A percentile compares a stretch with the other conserved stretches of the same genome.
Conservation (phyloP, 2,113 vertebrate species). For the Saccopteryx leptura region DNA sequence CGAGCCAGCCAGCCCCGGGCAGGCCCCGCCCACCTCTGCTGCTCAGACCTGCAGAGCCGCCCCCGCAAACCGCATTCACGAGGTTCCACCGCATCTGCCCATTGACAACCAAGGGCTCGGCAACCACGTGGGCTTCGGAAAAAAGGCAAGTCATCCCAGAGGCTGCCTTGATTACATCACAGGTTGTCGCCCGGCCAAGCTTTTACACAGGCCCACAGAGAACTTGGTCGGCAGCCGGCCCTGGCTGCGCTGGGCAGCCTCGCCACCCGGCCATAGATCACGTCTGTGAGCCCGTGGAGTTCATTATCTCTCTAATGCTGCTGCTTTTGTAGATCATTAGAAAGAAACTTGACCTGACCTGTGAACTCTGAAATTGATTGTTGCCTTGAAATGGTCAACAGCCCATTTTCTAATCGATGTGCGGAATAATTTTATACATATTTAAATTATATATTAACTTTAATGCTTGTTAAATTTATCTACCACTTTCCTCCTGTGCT, state of each 20-base stretch:
- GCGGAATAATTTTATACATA: conserved; percentile 92
- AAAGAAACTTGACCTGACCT: conserved; percentile 93
- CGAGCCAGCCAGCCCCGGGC: conserved; percentile 30
- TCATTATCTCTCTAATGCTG: conserved; percentile 92
- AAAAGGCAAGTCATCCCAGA: conserved; percentile 82
- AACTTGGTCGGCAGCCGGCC: conserved; percentile 81
- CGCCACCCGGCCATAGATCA: conserved; percentile 88
- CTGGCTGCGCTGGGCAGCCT: conserved; percentile 79
- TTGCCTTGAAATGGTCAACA: conserved; percentile 92
- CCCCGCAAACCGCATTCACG: conserved; percentile 82
- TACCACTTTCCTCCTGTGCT: conserved; percentile 88
- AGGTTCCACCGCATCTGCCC: conserved; percentile 81
- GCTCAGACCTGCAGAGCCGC: conserved; percentile 85
- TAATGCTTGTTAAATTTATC: conserved; percentile 93
- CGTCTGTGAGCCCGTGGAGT: conserved; percentile 87
- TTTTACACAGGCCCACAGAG: conserved; percentile 79
- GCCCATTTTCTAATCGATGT: conserved; percentile 93
- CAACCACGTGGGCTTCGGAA: conserved; percentile 76
- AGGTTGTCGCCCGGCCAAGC: conserved; percentile 87
- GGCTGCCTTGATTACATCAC: conserved; percentile 88
- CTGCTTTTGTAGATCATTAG: conserved; percentile 91
- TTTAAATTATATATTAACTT: conserved; percentile 94
- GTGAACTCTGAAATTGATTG: conserved; percentile 93
- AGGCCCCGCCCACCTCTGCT: conserved; percentile 73
- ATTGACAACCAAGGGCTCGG: conserved; percentile 78